Conservation (phyloP, 2,888 invertebrate species). For the Axea sp. region DNA sequence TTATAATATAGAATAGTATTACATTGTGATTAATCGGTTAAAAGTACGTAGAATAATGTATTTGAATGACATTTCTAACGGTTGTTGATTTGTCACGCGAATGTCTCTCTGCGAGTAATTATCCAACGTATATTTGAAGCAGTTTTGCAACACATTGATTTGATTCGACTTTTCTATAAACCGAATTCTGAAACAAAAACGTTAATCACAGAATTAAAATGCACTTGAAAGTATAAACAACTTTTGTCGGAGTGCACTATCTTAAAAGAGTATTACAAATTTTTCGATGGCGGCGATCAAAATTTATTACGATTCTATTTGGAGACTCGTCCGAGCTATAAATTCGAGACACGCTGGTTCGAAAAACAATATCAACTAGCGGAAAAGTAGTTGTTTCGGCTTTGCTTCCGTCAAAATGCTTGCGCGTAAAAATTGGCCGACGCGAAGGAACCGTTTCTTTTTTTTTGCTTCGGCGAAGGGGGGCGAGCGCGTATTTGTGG, state of each 20-base stretch:
- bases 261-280: slow-evolving; percentile 12
- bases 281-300: slow-evolving; percentile 14
- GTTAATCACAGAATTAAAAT: too few relatives aligned
- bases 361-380: slow-evolving; percentile 48
- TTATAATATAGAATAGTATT: too few relatives aligned
- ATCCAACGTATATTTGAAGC: too few relatives aligned
- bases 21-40: too few relatives aligned
- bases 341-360: slow-evolving; percentile 12
- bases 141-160: too few relatives aligned
- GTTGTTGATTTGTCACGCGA: too few relatives aligned
- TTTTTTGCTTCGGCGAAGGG: not conserved
- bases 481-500: slow-evolving; percentile 31
- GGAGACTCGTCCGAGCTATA: slow-evolving; percentile 30
- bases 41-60: too few relatives aligned
- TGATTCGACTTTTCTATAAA: too few relatives aligned
- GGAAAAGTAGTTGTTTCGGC: slow-evolving; percentile 37
- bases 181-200: too few relatives aligned
- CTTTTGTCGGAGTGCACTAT: slow-evolving; percentile 4
- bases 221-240: slow-evolving; percentile 15
- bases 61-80: too few relatives aligned
- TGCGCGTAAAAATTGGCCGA: slow-evolving; percentile 25
- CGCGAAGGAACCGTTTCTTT: slow-evolving; percentile 7
- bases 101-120: too few relatives aligned
- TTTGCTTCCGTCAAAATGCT: slow-evolving; percentile 23
- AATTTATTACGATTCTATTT: slow-evolving; percentile 29